These are phyloP conservation scores for Conus betulinus DNA, from an alignment of 1,140 invertebrate species.

Conservation along the genomic window DNA sequence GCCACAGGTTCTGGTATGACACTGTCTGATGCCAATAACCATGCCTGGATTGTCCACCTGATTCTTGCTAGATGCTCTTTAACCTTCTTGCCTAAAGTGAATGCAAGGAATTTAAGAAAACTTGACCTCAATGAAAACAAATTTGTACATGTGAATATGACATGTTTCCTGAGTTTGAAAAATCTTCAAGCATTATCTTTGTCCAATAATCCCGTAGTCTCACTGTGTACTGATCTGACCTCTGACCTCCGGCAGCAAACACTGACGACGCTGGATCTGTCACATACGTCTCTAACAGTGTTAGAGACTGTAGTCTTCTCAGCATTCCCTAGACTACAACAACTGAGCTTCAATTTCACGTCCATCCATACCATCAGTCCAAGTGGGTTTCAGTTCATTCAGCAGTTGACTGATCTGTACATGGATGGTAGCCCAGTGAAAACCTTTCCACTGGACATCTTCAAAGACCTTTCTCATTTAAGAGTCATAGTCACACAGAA, in stretches of 20 bases:
- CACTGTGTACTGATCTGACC: not conserved
- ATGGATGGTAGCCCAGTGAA: not conserved
- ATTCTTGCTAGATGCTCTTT: not conserved
- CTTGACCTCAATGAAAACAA: slow-evolving; percentile 31
- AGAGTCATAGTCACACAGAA: slow-evolving; percentile 31
- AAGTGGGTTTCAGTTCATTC: not conserved
- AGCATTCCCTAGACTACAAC: not conserved
- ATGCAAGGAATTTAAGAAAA: not conserved
- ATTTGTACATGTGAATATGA: not conserved
- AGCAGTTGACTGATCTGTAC: not conserved
- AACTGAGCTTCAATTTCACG: not conserved
- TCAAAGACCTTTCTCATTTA: slow-evolving; percentile 30
- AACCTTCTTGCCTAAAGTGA: not conserved
- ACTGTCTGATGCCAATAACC: not conserved
- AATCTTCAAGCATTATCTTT: slow-evolving; percentile 30
- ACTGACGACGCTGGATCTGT: slow-evolving; percentile 15
- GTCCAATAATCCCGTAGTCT: not conserved
- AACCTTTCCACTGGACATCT: slow-evolving; percentile 16
- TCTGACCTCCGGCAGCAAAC: not conserved
- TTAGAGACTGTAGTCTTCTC: slow-evolving; percentile 15
- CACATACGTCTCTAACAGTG: not conserved
- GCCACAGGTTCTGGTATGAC: not conserved
- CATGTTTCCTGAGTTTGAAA: not conserved
- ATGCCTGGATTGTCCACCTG: not conserved
- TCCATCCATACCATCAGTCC: not conserved